Base-by-base conservation (phyloP, 2,888 invertebrate genomes). In the Melinopterus prodromus region DNA sequence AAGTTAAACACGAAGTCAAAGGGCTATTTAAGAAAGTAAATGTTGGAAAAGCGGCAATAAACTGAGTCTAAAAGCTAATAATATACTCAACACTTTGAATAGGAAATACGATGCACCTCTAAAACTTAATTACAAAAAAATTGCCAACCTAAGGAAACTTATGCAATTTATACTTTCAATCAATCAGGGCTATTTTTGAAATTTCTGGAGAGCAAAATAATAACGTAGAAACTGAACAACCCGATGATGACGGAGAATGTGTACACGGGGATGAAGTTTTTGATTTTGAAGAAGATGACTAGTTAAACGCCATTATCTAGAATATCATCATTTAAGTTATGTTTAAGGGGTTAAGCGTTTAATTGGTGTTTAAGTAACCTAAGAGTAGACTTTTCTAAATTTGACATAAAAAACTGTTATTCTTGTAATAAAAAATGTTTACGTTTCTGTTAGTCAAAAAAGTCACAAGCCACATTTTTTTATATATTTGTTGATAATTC, bases 1-100 rank as follows among this genome's bases (percentile, higher is more conserved):
- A 53, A 53, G 53, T 53, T 2, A 53, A 53, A 53, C 53, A 53
- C 53, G 53, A 53, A 53, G 3, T 53, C 53, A 53, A 53, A 3
- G 53, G 53, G 7, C 53, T 53, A 53, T 53, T 69, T 16, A 16
- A 16, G 35, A 69, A 53, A 15, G 76, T 26, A 9, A 69, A 76
- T 53, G 16, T 35, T 76, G 69, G 16, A 76, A 69, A 53, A 69
- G 69, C 12, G 69, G 6, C 69, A 16, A 69, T 36, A 53, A 76
- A 53, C 53, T 35, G 15, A 53, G 16, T 69, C 6, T 69, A 69
- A n/a, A 69, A 53, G 12, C 2, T 53, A 53, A 53, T 53, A 53
- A 53, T 6, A 53, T 53, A 9, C 53, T 53, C 53, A 53, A 53
- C 53, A 53, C 9, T 7, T 53, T 53, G 53, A 53, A 53, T 53